phyloP scores from a whole-genome alignment of 2,113 vertebrate species.

The Upupa epops region DNA sequence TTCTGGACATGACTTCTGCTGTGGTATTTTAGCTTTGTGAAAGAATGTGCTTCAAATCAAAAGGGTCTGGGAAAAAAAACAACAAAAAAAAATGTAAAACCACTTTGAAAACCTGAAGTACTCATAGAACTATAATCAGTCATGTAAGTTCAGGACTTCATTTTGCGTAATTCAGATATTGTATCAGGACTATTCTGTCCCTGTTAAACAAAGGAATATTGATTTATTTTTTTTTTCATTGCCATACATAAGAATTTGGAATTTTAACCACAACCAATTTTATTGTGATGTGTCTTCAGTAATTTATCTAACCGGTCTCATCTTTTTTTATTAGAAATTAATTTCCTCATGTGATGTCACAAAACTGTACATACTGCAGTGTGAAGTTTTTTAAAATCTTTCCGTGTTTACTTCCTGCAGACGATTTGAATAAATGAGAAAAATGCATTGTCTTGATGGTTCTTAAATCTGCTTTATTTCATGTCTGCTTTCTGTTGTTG shows the following conservation, averaged over 20 bases:
- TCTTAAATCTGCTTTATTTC: slow-evolving; percentile 71
- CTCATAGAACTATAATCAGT: slow-evolving; percentile 56
- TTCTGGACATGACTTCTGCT: slow-evolving; percentile 78
- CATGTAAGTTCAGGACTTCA: slow-evolving; percentile 69
- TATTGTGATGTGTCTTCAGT: slow-evolving; percentile 75
- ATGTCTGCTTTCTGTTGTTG: not conserved
- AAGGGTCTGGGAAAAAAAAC: slow-evolving; percentile 64
- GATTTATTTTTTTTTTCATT: slow-evolving; percentile 42
- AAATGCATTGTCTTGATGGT: slow-evolving; percentile 74
- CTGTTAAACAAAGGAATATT: slow-evolving; percentile 57
- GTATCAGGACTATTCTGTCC: slow-evolving; percentile 59
- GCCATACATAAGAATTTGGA: slow-evolving; percentile 66
- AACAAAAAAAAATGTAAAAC: slow-evolving; percentile 15
- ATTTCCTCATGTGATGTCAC: slow-evolving; percentile 81
- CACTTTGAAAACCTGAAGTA: slow-evolving; percentile 68
- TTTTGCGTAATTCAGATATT: slow-evolving; percentile 57
- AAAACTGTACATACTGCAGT: slow-evolving; percentile 83
- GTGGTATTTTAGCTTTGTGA: slow-evolving; percentile 79
- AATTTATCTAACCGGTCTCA: slow-evolving; percentile 74
- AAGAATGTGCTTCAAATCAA: slow-evolving; percentile 80
- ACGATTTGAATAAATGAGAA: slow-evolving; percentile 87
- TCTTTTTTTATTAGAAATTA: slow-evolving; percentile 77
- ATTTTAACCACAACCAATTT: slow-evolving; percentile 74
- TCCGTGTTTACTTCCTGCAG: slow-evolving; percentile 85
- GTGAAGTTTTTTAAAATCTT: slow-evolving; percentile 85